A percentile compares a stretch with the other conserved stretches of the same genome.
phyloP scores from a whole-genome alignment of 2,888 invertebrate species.

The Salpingus planirostris region DNA sequence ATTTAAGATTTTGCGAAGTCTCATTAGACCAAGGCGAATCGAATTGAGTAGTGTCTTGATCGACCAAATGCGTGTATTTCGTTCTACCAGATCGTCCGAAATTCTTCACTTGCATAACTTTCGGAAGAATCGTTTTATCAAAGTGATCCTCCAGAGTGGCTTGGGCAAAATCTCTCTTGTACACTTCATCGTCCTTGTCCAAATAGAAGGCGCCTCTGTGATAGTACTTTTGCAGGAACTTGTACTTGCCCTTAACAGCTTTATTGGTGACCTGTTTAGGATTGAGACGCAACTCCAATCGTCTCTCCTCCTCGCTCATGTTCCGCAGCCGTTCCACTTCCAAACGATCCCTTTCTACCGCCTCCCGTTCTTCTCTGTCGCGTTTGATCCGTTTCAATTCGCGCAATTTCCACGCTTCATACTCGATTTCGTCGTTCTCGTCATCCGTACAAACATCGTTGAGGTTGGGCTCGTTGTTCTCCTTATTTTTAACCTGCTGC shows the following conservation, averaged over 20 bases:
- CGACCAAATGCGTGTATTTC: constrained; percentile 97
- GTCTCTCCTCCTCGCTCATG: constrained; percentile 94
- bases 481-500: constrained; percentile 52
- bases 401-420: constrained; percentile 95
- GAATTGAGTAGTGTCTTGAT: constrained; percentile 97
- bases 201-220: constrained; percentile 98
- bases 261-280: constrained; percentile 92
- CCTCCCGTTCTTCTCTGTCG: constrained; percentile 90
- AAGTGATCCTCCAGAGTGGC: constrained; percentile 95
- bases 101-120: constrained; percentile 99
- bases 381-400: constrained; percentile 94
- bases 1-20: constrained; percentile 79
- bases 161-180: constrained; percentile 33
- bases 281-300: constrained; percentile 79
- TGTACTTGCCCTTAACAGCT: constrained; percentile 94
- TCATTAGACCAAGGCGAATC: constrained; percentile 97
- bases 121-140: constrained; percentile 96
- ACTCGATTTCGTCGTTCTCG: constrained; percentile 93
- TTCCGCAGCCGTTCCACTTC: constrained; percentile 85
- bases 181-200: constrained; percentile 85
- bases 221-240: constrained; percentile 98
- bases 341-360: constrained; percentile 73
- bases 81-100: constrained; percentile 98
- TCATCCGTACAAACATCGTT: constrained; percentile 88
- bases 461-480: constrained; percentile 67